A percentile compares a stretch with the other conserved stretches of the same genome.
phyloP scores from a whole-genome alignment of 2,888 invertebrate species.

The Mythimna vitellina region DNA sequence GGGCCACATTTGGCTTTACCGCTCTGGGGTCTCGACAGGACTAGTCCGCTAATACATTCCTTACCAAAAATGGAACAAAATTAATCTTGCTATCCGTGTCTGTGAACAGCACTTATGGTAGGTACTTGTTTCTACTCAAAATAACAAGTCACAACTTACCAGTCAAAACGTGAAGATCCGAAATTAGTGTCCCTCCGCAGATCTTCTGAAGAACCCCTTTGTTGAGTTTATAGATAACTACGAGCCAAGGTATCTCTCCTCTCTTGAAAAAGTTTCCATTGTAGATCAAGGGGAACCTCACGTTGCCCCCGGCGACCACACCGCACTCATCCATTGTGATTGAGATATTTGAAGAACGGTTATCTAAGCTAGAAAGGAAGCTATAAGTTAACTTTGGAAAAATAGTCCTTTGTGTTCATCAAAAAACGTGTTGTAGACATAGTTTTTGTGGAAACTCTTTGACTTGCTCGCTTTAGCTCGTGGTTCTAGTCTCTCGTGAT shows the following conservation, averaged over 20 bases:
- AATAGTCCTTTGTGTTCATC: neutral
- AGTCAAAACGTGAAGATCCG: conserved; percentile 82
- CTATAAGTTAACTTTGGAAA: neutral
- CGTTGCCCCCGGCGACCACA: neutral
- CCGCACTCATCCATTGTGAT: neutral
- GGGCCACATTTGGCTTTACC: no score
- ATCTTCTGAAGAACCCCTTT: conserved; percentile 80
- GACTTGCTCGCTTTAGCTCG: no score
- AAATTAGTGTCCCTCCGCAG: conserved; percentile 84
- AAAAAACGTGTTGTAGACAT: no score
- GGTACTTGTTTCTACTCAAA: no score
- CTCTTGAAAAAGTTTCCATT: conserved; percentile 67
- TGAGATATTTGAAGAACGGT: neutral
- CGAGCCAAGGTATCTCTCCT: conserved; percentile 93
- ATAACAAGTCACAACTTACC: conserved; percentile 69
- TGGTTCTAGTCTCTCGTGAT: no score
- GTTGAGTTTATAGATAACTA: conserved; percentile 90
- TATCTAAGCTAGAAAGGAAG: neutral
- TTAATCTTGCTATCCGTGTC: no score
- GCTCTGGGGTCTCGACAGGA: no score
- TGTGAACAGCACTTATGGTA: neutral
- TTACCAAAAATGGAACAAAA: no score
- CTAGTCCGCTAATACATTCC: no score
- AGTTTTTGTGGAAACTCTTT: no score
- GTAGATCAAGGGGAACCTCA: neutral